A percentile compares a stretch with the other conserved stretches of the same genome.
Evolutionary conservation across 2,888 invertebrate species (phyloP).

Genomic region (Lasius platythorax): DNA sequence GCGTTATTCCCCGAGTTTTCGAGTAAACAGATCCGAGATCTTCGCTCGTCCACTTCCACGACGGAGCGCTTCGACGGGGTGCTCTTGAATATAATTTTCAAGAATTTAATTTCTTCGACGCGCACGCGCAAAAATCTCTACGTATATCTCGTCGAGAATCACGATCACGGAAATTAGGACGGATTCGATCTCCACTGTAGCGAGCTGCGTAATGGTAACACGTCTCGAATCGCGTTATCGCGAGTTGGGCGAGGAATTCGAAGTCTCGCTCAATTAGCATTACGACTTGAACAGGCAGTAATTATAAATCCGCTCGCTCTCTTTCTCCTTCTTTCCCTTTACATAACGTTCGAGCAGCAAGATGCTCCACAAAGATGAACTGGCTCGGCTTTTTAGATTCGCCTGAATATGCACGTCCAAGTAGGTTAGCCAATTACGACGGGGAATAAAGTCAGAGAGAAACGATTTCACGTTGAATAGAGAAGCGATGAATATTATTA

Average conservation of each 20-base stretch:
- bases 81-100: not conserved
- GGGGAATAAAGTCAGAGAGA: constrained; percentile 10
- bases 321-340: constrained; percentile 21
- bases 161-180: constrained; percentile 38
- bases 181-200: not conserved
- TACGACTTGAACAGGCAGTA: constrained; percentile 48
- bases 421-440: constrained; percentile 30
- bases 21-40: constrained; percentile 61
- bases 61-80: no score
- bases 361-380: constrained; percentile 70
- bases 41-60: not conserved
- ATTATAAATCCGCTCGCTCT: constrained; percentile 36
- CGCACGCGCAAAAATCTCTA: not conserved
- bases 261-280: constrained; percentile 45
- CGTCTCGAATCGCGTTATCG: constrained; percentile 46
- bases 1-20: constrained; percentile 30
- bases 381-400: constrained; percentile 39
- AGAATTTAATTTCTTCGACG: constrained; percentile 7
- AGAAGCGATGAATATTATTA: constrained; percentile 25
- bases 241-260: constrained; percentile 3
- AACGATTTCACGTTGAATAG: not conserved
- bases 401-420: constrained; percentile 21
- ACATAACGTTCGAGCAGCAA: constrained; percentile 56
- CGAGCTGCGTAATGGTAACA: not conserved
- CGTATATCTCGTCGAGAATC: constrained; percentile 15